A percentile compares a stretch with the other conserved stretches of the same genome.
These are phyloP conservation scores for Neoniphon sammara DNA, from an alignment of 2,797 vertebrate genomes.

Conservation along the genomic window DNA sequence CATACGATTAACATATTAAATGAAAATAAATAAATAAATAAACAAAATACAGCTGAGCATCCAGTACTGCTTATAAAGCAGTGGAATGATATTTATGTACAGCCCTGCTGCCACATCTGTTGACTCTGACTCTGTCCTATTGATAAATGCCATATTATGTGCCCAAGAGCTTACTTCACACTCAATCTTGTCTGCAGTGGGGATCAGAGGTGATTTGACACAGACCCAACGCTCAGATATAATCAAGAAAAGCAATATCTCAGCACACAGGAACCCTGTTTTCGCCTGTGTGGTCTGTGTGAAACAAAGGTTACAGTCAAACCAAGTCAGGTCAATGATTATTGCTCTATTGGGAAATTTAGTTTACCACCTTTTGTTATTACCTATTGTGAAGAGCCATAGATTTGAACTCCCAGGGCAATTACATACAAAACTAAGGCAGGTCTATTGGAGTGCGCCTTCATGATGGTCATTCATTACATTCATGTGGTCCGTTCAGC, in stretches of 20 bases:
- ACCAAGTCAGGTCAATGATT: conserved; percentile 67
- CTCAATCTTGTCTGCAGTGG: conserved; percentile 14
- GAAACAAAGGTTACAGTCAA: conserved; percentile 54
- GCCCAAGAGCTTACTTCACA: conserved; percentile 34
- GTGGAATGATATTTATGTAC: background rate
- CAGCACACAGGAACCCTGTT: conserved; percentile 16
- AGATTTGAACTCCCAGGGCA: conserved; percentile 60
- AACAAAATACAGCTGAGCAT: background rate
- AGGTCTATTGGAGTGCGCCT: conserved; percentile 37
- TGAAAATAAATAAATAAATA: conserved; percentile 5
- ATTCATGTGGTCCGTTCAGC: conserved; percentile 7
- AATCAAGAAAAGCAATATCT: conserved; percentile 36
- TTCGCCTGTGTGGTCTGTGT: conserved; percentile 29
- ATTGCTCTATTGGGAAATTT: conserved; percentile 77
- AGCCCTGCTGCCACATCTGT: conserved; percentile 14
- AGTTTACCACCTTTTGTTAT: conserved; percentile 50
- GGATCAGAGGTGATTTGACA: conserved; percentile 56
- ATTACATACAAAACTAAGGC: conserved; percentile 59
- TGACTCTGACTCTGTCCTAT: conserved; percentile 25
- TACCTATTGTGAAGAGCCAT: conserved; percentile 45
- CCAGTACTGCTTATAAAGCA: background rate
- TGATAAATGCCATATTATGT: conserved; percentile 39
- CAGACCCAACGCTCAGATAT: conserved; percentile 30
- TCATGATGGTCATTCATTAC: conserved; percentile 37
- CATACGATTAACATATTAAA: background rate